phyloP scores from a whole-genome alignment of 2,113 vertebrate genomes.

The Zosterops pallidus region DNA sequence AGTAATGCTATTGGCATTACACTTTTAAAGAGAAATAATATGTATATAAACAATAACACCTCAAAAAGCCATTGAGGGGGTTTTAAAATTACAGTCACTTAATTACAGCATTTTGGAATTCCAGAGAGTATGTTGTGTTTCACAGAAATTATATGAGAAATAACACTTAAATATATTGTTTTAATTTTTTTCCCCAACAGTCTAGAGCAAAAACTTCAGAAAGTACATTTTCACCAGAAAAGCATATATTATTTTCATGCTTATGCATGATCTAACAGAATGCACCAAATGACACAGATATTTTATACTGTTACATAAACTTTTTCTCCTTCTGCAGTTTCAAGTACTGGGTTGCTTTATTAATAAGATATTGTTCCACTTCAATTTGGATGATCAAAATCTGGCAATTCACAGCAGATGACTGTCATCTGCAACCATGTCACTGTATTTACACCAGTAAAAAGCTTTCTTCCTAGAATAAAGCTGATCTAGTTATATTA shows the following conservation, averaged over 20 bases:
- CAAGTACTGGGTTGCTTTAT: background rate
- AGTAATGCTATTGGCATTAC: slow-evolving; percentile 32
- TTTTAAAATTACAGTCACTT: slow-evolving; percentile 1
- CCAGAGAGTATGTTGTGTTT: slow-evolving; percentile 11
- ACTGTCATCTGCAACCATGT: background rate
- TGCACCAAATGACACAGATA: background rate
- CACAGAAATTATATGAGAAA: background rate
- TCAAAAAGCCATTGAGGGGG: background rate
- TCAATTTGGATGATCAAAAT: slow-evolving; percentile 31
- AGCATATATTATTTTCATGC: background rate
- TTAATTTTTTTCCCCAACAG: background rate
- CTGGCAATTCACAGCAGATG: background rate
- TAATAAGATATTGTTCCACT: background rate
- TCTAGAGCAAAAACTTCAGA: background rate
- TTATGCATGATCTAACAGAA: background rate
- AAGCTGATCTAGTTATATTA: background rate
- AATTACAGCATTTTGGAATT: slow-evolving; percentile 4
- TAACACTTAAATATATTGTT: background rate
- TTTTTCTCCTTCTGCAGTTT: background rate
- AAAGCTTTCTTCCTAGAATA: background rate
- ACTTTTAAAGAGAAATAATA: slow-evolving; percentile 34
- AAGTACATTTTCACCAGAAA: slow-evolving; percentile 13
- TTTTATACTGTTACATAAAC: background rate
- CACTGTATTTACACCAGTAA: slow-evolving; percentile 7
- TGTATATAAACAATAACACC: background rate